Evolutionary conservation across 1,140 invertebrate genomes (phyloP), one percentile per base, ranked within the genome.

Genomic region (Leptinotarsa undecemlineata): DNA sequence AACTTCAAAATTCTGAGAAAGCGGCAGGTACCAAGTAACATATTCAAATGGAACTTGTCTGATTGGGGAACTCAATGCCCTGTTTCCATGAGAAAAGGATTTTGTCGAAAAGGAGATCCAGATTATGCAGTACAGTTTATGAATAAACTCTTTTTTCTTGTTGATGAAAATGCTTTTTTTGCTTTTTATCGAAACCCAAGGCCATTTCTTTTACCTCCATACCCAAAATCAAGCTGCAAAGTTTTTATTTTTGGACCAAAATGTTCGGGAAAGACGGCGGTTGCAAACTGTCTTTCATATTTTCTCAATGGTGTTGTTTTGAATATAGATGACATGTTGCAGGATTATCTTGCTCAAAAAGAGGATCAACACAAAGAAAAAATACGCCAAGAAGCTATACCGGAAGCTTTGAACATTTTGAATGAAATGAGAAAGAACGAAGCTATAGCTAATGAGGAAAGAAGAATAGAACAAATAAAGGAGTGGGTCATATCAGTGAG

Each of bases 131-230:
- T 90, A 3, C 84, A 85, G 67, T 89, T 90, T 75, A 86, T 90
- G 80, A 88, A 89, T 81, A 86, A 88, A 77, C 82, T 91, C 17
- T 91, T 87, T 79, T 87, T 90, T 48, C 76, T 90, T 19, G 87
- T 87, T 19, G 86, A 87, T 68, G 75, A 83, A 15, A 78, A 87
- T 63, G 78, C 85, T 14, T 82, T 85, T 75, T 75, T 85, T 47
- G 78, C 81, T 47, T 91, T 91, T 81, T 83, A 86, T 70, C 84
- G 85, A 78, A 91, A 91, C 82, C 90, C 90, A n/a, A 84, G 89
- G 23, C 86, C 87, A 2, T 90, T 85, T 83, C 71, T 88, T 8
- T 64, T 83, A 19, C 81, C 85, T 5, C 84, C 85, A 4, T 82
- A 79, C 77, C 86, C 87, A 3, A 81, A 79, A 64, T 74, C 83